Evolutionary conservation across 1,140 invertebrate species (phyloP).

Genomic region (Coenobita brevimanus): DNA sequence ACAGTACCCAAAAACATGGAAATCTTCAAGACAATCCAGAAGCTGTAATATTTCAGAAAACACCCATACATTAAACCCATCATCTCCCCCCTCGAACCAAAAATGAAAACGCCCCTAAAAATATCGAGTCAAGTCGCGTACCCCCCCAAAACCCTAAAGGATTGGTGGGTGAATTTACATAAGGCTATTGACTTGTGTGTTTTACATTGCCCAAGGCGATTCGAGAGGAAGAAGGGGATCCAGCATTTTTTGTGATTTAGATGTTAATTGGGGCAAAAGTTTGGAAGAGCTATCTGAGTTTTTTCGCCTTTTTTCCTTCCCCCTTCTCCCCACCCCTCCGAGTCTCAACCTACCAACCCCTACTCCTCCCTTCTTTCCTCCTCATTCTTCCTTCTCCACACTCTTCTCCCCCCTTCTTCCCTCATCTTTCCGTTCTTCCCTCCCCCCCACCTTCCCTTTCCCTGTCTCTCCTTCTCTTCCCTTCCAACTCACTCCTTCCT

Average conservation of each 20-base stretch:
- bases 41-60: no score
- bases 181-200: slow-evolving; percentile 63
- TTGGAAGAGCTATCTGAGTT: slow-evolving; percentile 58
- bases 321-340: background rate
- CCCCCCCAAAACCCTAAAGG: slow-evolving; percentile 32
- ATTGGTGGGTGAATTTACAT: slow-evolving; percentile 59
- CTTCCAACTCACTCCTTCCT: no score
- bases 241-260: slow-evolving; percentile 60
- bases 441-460: no score
- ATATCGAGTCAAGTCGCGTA: no score
- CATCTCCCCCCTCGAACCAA: background rate
- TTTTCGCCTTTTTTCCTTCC: slow-evolving; percentile 19
- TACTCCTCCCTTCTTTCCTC: no score
- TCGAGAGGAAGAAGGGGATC: slow-evolving; percentile 54
- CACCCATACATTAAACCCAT: no score
- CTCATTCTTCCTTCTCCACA: background rate
- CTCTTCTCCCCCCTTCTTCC: background rate
- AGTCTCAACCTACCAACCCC: no score
- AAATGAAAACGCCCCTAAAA: background rate
- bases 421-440: background rate
- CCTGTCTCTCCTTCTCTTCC: no score
- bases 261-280: slow-evolving; percentile 64
- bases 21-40: no score
- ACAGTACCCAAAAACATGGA: no score
- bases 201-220: slow-evolving; percentile 64